phyloP scores from a whole-genome alignment of 2,113 vertebrate genomes.

The Solea solea region DNA sequence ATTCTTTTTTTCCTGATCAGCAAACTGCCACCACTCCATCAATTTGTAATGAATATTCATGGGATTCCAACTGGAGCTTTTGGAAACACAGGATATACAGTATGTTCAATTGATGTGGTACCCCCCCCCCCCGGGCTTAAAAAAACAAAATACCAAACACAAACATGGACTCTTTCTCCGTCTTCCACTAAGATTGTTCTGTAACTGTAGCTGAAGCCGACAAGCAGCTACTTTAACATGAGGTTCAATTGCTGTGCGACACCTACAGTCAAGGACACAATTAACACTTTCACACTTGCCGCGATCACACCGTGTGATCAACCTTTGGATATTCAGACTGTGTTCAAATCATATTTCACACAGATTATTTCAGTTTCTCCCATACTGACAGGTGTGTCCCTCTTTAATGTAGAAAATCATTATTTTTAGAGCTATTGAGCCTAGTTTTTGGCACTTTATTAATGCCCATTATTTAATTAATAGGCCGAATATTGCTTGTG shows the following conservation, averaged over 20 bases:
- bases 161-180: too few species aligned
- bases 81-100: too few species aligned
- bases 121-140: too few species aligned
- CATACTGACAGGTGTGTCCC: not conserved
- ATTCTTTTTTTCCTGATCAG: constrained; percentile 6
- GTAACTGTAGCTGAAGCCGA: not conserved
- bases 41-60: constrained; percentile 22
- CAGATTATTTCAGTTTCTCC: not conserved
- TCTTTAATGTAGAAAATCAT: not conserved
- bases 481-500: too few species aligned
- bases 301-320: not conserved
- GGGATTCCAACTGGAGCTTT: not conserved
- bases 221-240: not conserved
- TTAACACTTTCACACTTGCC: not conserved
- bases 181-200: too few species aligned
- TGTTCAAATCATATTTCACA: not conserved
- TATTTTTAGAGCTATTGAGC: too few species aligned
- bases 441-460: too few species aligned
- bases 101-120: too few species aligned
- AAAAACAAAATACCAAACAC: too few species aligned
- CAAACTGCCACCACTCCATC: not conserved
- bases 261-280: not conserved
- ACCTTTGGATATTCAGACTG: not conserved
- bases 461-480: too few species aligned
- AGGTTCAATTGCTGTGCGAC: not conserved